These are phyloP conservation scores for Malacoctenus gilli DNA, from an alignment of 2,797 vertebrate species.

Conservation along the genomic window DNA sequence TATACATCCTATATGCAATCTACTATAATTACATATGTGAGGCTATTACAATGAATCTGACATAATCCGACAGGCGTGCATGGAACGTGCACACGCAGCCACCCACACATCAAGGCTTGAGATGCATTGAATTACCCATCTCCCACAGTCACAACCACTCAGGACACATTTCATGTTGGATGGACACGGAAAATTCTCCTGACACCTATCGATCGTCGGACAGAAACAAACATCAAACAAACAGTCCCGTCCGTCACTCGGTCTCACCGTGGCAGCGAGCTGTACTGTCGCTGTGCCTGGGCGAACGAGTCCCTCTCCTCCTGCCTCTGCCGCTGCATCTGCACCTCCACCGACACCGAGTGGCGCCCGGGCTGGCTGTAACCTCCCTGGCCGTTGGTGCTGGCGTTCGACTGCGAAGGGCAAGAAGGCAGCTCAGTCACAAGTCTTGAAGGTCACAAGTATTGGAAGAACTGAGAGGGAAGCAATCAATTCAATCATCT, in stretches of 20 bases:
- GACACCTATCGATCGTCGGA: conserved; percentile 20
- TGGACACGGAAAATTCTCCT: too few relatives aligned
- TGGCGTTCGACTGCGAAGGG: conserved; percentile 61
- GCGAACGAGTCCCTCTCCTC: conserved; percentile 92
- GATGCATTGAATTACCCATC: neutral
- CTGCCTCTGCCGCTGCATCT: conserved; percentile 90
- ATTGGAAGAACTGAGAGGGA: too few relatives aligned
- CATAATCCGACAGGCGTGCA: conserved; percentile 15
- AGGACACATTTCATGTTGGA: too few relatives aligned
- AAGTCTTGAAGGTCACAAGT: too few relatives aligned
- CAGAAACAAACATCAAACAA: conserved; percentile 22
- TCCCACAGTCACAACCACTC: too few relatives aligned
- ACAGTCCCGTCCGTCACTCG: neutral
- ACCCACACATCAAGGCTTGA: neutral
- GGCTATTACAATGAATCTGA: conserved; percentile 35
- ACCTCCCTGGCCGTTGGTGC: conserved; percentile 72
- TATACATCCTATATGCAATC: conserved; percentile 16
- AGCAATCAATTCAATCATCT: too few relatives aligned
- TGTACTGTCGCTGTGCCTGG: conserved; percentile 94
- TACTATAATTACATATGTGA: conserved; percentile 37
- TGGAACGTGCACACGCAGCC: neutral
- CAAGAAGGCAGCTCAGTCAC: conserved; percentile 4
- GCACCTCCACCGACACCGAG: conserved; percentile 94
- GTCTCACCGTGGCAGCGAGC: conserved; percentile 90
- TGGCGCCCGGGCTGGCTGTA: conserved; percentile 87